These are phyloP conservation scores for Sebastes itinus DNA, from an alignment of 2,797 vertebrate genomes.

Conservation along the genomic window DNA sequence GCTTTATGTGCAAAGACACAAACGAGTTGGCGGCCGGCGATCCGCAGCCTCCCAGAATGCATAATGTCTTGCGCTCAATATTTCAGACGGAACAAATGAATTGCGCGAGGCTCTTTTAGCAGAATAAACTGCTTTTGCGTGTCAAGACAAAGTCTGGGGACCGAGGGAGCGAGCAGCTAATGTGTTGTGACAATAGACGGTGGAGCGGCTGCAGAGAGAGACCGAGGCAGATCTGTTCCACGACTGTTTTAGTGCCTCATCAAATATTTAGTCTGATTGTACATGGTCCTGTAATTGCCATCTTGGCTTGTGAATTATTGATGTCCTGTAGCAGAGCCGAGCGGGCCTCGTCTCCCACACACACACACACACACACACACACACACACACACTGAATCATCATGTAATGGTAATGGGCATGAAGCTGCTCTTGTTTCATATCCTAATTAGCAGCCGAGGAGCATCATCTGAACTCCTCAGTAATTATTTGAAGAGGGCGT, in stretches of 20 bases:
- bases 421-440: conserved; percentile 67
- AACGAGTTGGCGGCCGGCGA: background rate
- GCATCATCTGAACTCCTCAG: conserved; percentile 56
- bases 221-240: conserved; percentile 79
- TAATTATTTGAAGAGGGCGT: conserved; percentile 73
- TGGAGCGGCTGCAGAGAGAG: conserved; percentile 21
- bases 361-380: conserved; percentile 29
- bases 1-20: conserved; percentile 9
- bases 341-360: conserved; percentile 44
- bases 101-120: conserved; percentile 64
- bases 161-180: conserved; percentile 53
- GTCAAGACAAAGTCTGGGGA: conserved; percentile 67
- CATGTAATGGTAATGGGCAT: conserved; percentile 50
- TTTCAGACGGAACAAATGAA: conserved; percentile 73
- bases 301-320: conserved; percentile 87
- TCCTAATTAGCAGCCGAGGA: conserved; percentile 67
- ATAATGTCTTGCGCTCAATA: conserved; percentile 48
- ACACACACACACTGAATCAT: conserved; percentile 54
- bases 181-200: conserved; percentile 69
- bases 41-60: conserved; percentile 10
- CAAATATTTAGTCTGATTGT: conserved; percentile 90
- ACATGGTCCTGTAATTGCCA: conserved; percentile 87
- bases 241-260: conserved; percentile 87
- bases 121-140: conserved; percentile 71
- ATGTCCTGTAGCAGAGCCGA: conserved; percentile 80